phyloP scores from a whole-genome alignment of 1,140 invertebrate species.

The Calosoma granatense region DNA sequence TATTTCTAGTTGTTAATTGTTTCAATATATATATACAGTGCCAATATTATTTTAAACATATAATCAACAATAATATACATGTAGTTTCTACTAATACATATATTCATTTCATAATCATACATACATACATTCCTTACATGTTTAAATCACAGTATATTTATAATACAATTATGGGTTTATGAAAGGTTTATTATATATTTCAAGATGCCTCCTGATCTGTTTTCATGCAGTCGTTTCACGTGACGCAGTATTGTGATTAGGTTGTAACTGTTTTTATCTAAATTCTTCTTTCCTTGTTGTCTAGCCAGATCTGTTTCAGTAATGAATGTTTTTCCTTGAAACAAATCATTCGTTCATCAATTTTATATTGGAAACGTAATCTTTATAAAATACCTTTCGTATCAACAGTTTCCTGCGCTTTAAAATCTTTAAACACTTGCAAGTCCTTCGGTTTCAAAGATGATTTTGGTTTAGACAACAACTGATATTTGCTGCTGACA shows the following conservation, averaged over 20 bases:
- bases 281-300: neutral
- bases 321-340: neutral
- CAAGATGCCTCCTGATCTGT: neutral
- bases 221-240: neutral
- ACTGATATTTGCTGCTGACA: neutral
- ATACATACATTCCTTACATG: conserved; percentile 1
- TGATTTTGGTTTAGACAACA: neutral
- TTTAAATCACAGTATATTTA: neutral
- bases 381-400: neutral
- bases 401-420: neutral
- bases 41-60: neutral
- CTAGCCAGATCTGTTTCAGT: neutral
- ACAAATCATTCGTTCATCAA: neutral
- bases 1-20: neutral
- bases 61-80: neutral
- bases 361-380: neutral
- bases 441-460: neutral
- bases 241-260: neutral
- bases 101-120: neutral
- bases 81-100: neutral
- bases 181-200: neutral
- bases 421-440: neutral
- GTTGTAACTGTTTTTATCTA: neutral
- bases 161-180: neutral
- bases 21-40: neutral